Evolutionary conservation across 2,888 invertebrate species (phyloP), one percentile per base, ranked within the genome.

Genomic region (Orthosia gothica): DNA sequence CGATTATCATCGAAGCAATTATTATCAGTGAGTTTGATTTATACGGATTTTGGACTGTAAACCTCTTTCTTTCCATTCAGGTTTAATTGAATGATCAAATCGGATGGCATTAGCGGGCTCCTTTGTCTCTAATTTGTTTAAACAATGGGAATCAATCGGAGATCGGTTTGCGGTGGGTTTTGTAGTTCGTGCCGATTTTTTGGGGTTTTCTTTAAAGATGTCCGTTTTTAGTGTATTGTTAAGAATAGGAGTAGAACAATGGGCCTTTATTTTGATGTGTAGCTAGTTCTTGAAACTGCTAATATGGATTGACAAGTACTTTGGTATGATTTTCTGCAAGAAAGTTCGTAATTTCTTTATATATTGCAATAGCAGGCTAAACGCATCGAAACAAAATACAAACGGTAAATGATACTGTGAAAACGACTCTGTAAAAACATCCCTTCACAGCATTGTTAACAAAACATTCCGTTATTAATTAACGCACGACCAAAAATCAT

Each of bases 51-150:
- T 90, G 82, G 92, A 91, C 88, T 92, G 89, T 93, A 94, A 95
- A 95, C 95, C 95, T 95, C 95, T 94, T 95, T 95, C 95, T 93
- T 93, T 92, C 91, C 92, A 93, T 95, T 95, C 92, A 90, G 89
- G 93, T 92, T 94, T 93, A 95, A 95, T 95, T 94, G 95, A 93
- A 94, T 92, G 95, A 94, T 94, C 92, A 94, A 94, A 95, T 94
- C 93, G 92, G 85, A 87, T 86, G 84, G 89, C 91, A 89, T 90
- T 92, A 91, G 82, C 87, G 85, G 82, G 64, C 81, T 74, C 90
- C 86, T 91, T 94, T 94, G 93, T 94, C 90, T 89, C 74, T 79
- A 74, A 81, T 79, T 88, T 85, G 84, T 86, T 90, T 86, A 92
- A 93, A 95, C 94, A 95, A 95, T 93, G 93, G 92, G 69, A 88